phyloP scores from a whole-genome alignment of 2,888 invertebrate genomes.

The Tipula vernalis region DNA sequence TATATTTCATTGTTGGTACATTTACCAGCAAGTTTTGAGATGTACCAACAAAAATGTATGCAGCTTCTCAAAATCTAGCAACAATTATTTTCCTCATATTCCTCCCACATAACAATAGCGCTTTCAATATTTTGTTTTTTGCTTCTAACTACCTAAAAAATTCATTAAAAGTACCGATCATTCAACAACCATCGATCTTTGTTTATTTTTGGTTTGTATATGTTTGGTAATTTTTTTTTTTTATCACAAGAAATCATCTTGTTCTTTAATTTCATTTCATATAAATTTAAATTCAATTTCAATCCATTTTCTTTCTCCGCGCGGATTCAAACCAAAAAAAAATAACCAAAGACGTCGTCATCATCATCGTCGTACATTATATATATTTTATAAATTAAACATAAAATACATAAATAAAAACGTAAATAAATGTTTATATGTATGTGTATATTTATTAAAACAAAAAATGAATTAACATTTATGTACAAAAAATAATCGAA shows the following conservation, averaged over 20 bases:
- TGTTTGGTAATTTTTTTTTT: not conserved
- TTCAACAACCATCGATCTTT: not conserved
- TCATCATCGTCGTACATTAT: not conserved
- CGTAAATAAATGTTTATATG: not conserved
- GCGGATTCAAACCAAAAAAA: not conserved
- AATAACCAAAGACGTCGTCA: not conserved
- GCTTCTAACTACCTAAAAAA: not conserved
- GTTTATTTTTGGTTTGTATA: not conserved
- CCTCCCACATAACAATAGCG: not conserved
- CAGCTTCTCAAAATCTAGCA: not conserved
- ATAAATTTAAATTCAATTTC: slow-evolving; percentile 4
- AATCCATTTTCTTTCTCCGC: not conserved
- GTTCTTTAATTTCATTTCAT: not conserved
- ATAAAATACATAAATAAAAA: not conserved
- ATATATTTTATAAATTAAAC: not conserved
- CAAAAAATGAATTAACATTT: not conserved
- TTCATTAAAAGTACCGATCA: not conserved
- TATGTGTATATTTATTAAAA: not conserved
- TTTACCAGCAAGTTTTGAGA: not conserved
- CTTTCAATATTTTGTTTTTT: not conserved
- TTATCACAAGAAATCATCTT: slow-evolving; percentile 4
- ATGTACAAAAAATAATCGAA: not conserved
- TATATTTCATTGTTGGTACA: not conserved
- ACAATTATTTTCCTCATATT: not conserved
- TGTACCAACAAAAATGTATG: not conserved